Percentiles rank a stretch among this genome's conserved stretches.
These are phyloP conservation scores for Tragelaphus scriptus DNA, from an alignment of 2,113 vertebrate genomes.

Conservation along the genomic window DNA sequence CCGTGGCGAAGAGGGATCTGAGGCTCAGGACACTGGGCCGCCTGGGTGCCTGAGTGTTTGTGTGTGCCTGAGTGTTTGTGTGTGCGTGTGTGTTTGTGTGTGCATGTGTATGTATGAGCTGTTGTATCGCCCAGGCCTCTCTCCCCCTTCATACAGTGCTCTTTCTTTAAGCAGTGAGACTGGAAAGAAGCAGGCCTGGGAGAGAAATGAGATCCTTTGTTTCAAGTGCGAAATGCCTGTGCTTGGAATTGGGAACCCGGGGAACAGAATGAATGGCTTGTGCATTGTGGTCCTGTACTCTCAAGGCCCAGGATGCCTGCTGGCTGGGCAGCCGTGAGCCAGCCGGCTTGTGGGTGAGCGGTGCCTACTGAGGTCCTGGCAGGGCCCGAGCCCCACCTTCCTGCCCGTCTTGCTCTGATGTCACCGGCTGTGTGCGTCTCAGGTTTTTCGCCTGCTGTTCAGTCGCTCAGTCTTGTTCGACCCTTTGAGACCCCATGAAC, in stretches of 20 bases:
- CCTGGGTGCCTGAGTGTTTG: accelerated
- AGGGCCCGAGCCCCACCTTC: neutral
- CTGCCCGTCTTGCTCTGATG: neutral
- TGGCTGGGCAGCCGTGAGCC: neutral
- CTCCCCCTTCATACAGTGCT: neutral
- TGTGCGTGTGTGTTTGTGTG: accelerated
- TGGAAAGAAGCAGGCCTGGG: neutral
- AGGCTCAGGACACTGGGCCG: neutral
- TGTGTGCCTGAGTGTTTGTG: neutral
- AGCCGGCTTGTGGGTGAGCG: accelerated
- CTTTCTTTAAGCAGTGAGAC: neutral
- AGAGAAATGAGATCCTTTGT: neutral
- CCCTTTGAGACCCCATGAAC: neutral
- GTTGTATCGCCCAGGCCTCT: accelerated
- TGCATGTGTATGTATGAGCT: accelerated
- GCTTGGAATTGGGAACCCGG: accelerated
- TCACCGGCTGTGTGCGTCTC: too few species aligned
- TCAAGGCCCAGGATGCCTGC: neutral
- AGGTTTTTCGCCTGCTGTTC: neutral
- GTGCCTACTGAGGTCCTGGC: accelerated
- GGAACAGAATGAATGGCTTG: accelerated
- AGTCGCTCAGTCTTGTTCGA: neutral
- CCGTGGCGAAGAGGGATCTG: accelerated
- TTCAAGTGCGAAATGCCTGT: accelerated
- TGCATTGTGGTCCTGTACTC: too few species aligned